Percentiles rank a stretch among this genome's conserved stretches.
Conservation (phyloP, 2,113 vertebrate genomes). For the Callochromis pleurospilus region DNA sequence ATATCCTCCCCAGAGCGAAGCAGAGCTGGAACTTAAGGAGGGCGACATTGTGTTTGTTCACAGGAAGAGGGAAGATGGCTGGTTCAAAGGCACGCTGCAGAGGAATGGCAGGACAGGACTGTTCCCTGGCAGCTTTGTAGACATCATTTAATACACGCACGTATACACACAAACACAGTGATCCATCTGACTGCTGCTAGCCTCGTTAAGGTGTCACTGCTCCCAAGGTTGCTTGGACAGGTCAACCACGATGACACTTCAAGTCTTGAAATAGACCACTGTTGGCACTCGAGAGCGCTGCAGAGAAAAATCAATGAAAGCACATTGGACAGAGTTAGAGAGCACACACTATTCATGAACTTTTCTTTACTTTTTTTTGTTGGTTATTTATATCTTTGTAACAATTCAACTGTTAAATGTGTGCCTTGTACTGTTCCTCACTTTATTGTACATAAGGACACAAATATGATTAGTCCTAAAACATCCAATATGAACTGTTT, state of each 20-base stretch:
- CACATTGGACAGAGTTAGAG: conserved; percentile 34
- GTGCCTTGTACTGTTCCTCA: conserved; percentile 91
- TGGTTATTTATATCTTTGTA: conserved; percentile 71
- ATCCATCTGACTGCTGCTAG: not conserved
- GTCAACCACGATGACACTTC: not conserved
- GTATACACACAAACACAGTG: not conserved
- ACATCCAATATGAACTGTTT: conserved; percentile 79
- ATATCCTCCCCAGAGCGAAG: conserved; percentile 97
- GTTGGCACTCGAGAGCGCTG: not conserved
- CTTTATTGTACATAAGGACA: conserved; percentile 78
- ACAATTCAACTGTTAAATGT: conserved; percentile 67
- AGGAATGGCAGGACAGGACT: conserved; percentile 94
- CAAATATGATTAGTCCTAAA: conserved; percentile 72
- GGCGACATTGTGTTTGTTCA: conserved; percentile 99
- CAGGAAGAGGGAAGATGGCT: conserved; percentile 94
- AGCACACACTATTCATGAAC: conserved; percentile 54
- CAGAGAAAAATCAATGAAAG: conserved; percentile 22
- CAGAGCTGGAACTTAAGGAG: conserved; percentile 97
- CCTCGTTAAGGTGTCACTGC: not conserved
- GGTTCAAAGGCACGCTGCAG: conserved; percentile 98
- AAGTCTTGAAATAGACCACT: not conserved
- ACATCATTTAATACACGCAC: conserved; percentile 80
- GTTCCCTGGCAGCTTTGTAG: conserved; percentile 97
- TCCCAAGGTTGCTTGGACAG: not conserved
- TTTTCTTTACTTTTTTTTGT: conserved; percentile 20